A percentile compares a stretch with the other conserved stretches of the same genome.
Evolutionary conservation across 2,888 invertebrate species (phyloP).

Genomic region (Euplexia lucipara): DNA sequence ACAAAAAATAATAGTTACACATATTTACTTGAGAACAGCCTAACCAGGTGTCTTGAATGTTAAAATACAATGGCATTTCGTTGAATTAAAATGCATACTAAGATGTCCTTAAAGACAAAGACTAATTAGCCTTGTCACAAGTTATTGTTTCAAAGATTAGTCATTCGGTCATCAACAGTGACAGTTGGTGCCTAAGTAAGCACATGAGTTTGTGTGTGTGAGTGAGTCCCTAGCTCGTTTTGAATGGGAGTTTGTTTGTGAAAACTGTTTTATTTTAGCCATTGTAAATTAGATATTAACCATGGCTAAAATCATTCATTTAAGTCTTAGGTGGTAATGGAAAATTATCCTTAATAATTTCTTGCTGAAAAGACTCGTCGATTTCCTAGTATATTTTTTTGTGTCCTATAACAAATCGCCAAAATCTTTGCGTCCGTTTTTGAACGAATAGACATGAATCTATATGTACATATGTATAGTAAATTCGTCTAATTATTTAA

Average conservation of each 20-base stretch:
- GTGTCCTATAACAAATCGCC: neutral
- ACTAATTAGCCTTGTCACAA: slow-evolving; percentile 37
- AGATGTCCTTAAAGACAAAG: slow-evolving; percentile 15
- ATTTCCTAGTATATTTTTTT: too few species aligned
- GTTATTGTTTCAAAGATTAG: slow-evolving; percentile 45
- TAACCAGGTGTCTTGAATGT: neutral
- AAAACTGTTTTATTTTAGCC: slow-evolving; percentile 31
- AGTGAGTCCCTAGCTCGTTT: slow-evolving; percentile 13
- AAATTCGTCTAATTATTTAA: too few species aligned
- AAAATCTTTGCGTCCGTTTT: too few species aligned
- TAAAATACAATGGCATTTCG: slow-evolving; percentile 11
- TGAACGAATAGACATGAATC: too few species aligned
- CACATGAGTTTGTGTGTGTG: slow-evolving; percentile 13
- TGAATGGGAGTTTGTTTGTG: slow-evolving; percentile 32
- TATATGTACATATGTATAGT: too few species aligned
- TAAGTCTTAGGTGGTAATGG: too few species aligned
- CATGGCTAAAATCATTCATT: too few species aligned
- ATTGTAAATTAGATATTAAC: slow-evolving; percentile 4
- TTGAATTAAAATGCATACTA: slow-evolving; percentile 9
- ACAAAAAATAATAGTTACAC: neutral
- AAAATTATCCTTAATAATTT: too few species aligned
- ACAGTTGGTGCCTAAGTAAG: slow-evolving; percentile 27
- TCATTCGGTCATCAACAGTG: slow-evolving; percentile 40
- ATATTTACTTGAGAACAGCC: neutral
- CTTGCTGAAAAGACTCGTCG: too few species aligned